Percentiles rank a stretch among this genome's conserved stretches.
phyloP scores from a whole-genome alignment of 2,888 invertebrate genomes.

The Hyalella azteca region DNA sequence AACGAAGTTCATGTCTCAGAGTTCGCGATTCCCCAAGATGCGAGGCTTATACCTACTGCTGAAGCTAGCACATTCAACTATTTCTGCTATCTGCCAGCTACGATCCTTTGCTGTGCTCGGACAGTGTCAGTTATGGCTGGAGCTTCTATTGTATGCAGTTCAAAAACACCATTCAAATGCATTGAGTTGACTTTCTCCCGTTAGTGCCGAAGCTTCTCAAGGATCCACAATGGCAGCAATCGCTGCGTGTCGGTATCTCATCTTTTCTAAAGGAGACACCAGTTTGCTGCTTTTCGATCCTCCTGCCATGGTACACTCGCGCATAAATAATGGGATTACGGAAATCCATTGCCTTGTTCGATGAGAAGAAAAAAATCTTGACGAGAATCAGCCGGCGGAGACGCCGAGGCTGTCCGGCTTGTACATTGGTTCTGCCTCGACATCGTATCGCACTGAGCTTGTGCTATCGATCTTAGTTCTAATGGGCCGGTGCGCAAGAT shows the following conservation, averaged over 20 bases:
- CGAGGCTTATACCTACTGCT: too few species aligned
- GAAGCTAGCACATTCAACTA: background rate
- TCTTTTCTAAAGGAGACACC: slow-evolving; percentile 19
- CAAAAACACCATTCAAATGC: slow-evolving; percentile 31
- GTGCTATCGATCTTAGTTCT: slow-evolving; percentile 27
- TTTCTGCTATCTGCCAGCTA: slow-evolving; percentile 6
- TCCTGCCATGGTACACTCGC: slow-evolving; percentile 2
- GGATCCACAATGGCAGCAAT: slow-evolving; percentile 12
- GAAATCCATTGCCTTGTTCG: slow-evolving; percentile 37
- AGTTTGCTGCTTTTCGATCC: slow-evolving; percentile 29
- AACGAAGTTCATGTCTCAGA: too few species aligned
- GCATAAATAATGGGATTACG: slow-evolving; percentile 36
- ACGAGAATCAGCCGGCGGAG: slow-evolving; percentile 7
- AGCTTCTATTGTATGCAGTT: slow-evolving; percentile 14
- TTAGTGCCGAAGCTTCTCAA: background rate
- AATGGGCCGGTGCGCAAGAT: slow-evolving; percentile 16
- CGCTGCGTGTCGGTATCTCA: slow-evolving; percentile 5
- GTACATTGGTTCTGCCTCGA: background rate
- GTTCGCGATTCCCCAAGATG: too few species aligned
- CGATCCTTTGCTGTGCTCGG: background rate
- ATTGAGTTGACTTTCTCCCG: slow-evolving; percentile 26
- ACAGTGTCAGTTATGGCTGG: slow-evolving; percentile 24
- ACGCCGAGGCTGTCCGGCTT: background rate
- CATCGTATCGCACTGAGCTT: background rate
- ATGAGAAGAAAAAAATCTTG: slow-evolving; percentile 25